These are phyloP conservation scores for Condylostylus longicornis DNA, from an alignment of 1,140 invertebrate species.

Conservation along the genomic window DNA sequence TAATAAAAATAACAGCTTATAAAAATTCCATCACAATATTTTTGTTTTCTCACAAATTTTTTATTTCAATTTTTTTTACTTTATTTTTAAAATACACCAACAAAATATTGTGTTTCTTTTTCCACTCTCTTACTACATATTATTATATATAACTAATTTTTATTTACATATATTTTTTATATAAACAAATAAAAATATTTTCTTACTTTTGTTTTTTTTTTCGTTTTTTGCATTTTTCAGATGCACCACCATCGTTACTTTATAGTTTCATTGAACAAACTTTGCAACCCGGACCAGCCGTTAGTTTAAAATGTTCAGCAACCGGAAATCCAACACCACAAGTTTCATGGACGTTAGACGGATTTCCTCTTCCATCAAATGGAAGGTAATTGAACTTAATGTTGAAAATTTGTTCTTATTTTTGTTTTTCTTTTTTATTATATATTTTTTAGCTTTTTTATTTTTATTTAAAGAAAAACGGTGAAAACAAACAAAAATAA, in stretches of 20 bases:
- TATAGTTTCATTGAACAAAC: conserved; percentile 75
- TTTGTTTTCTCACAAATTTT: too few relatives aligned
- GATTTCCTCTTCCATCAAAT: conserved; percentile 55
- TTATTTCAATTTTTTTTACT: too few relatives aligned
- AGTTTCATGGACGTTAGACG: conserved; percentile 68
- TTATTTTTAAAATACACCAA: too few relatives aligned
- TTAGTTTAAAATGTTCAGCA: conserved; percentile 72
- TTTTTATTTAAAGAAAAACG: too few relatives aligned
- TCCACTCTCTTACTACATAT: too few relatives aligned
- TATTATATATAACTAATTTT: too few relatives aligned
- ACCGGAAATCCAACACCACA: conserved; percentile 72
- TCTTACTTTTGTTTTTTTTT: conserved; percentile 12
- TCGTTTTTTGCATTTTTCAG: conserved; percentile 36
- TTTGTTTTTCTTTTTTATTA: background rate
- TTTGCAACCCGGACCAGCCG: conserved; percentile 64
- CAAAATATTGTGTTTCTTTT: too few relatives aligned
- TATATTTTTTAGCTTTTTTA: background rate
- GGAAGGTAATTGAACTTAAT: conserved; percentile 45
- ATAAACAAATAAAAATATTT: background rate
- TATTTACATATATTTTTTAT: background rate
- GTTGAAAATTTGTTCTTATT: background rate
- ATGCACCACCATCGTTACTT: conserved; percentile 63
- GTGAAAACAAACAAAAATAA: too few relatives aligned
- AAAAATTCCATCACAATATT: too few relatives aligned
- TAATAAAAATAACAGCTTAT: too few relatives aligned